Evolutionary conservation across 1,140 invertebrate species (phyloP), one percentile per base, ranked within the genome.

Genomic region (Rhopalosiphum maidis): DNA sequence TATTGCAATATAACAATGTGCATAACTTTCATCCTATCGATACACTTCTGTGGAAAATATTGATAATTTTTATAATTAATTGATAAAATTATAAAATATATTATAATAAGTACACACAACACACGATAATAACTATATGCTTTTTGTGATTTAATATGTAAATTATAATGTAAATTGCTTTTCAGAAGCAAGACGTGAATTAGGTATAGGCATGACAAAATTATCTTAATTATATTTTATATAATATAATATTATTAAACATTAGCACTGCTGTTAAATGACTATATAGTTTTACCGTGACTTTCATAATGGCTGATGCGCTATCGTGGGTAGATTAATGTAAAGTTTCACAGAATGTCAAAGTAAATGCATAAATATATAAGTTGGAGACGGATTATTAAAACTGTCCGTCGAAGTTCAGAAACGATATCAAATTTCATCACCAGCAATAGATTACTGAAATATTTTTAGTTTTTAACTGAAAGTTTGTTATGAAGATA

Each of bases 281-380:
- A 35, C 18, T 48, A 48, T 30, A 88, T 30, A n/a, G 48, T 54
- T 37, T 55, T 55, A 54, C 51, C 35, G 35, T 60, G 35, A 60
- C 88, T 90, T 55, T 60, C 88, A 55, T 90, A 55, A 90, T 25
- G 35, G 51, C 9, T 55, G 51, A 51, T n/a, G 87, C 88, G 51
- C 18, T 37, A 51, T 23, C 46, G 86, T n/a, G 35, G 35, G n/a
- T 8, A 35, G 88, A 90, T 90, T 90, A 90, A 54, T 35, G 51
- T 54, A 55, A 90, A 90, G 88, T 90, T 90, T 90, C 21, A 15
- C 48, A 54, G 51, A 90, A 51, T 90, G 88, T 90, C 88, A 90
- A 90, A 90, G 88, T 55, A 90, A 90, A 90, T 55, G 88, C 25
- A 55, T 55, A 41, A 90, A 55, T 60, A 89, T 48, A 48, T 18